phyloP scores from a whole-genome alignment of 2,113 vertebrate genomes.

The Euleptes europaea region DNA sequence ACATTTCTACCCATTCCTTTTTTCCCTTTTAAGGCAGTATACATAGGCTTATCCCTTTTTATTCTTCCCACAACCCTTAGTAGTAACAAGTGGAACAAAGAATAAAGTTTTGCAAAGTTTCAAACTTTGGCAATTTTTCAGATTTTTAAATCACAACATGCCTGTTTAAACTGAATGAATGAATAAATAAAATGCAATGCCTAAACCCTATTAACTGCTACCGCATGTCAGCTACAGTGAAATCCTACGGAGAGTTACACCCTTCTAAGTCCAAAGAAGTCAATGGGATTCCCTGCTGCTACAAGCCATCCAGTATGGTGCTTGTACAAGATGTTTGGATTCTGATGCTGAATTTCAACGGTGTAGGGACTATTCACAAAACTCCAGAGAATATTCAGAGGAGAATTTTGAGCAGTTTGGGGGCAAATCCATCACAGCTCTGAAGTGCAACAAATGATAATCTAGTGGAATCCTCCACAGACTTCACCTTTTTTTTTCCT shows the following conservation, averaged over 20 bases:
- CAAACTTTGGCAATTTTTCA: background rate
- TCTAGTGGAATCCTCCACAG: background rate
- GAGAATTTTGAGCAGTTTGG: background rate
- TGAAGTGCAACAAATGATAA: background rate
- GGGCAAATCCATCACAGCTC: background rate
- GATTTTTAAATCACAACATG: background rate
- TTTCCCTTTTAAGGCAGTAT: too few species aligned
- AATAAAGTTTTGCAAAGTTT: background rate
- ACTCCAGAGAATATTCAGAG: background rate
- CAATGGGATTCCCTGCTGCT: background rate
- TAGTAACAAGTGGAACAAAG: too few species aligned
- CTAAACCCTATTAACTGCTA: too few species aligned
- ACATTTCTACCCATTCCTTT: background rate
- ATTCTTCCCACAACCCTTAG: too few species aligned
- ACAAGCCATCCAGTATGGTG: background rate
- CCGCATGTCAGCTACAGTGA: too few species aligned
- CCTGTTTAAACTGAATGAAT: background rate
- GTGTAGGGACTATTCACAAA: background rate
- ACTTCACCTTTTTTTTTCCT: background rate
- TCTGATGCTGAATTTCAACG: background rate
- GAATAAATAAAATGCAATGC: background rate
- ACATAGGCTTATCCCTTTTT: too few species aligned
- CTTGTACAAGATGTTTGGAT: background rate
- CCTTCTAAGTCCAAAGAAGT: too few species aligned
- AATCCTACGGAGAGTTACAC: too few species aligned